A percentile compares a stretch with the other conserved stretches of the same genome.
Conservation (phyloP, 1,140 invertebrate species). For the Aphaenogaster floridana region DNA sequence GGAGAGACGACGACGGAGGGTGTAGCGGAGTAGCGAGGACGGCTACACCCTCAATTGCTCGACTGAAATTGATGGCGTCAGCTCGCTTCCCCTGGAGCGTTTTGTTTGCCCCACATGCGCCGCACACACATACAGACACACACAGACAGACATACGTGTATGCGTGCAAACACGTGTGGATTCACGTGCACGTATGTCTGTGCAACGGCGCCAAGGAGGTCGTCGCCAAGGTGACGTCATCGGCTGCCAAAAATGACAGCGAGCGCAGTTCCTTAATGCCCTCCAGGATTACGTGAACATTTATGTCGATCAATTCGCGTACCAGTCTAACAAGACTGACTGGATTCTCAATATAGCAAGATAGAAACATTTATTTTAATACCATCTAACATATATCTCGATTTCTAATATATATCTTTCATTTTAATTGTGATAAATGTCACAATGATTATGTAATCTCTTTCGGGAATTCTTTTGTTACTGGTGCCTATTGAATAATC, state of each 20-base stretch:
- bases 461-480: background rate
- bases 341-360: background rate
- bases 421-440: background rate
- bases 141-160: too few species aligned
- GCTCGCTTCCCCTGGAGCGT: slow-evolving; percentile 29
- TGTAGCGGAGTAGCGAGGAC: slow-evolving; percentile 5
- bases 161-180: background rate
- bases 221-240: slow-evolving; percentile 62
- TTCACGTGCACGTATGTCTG: background rate
- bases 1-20: slow-evolving; percentile 15
- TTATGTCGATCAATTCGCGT: background rate
- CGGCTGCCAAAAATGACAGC: slow-evolving; percentile 30
- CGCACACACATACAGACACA: background rate
- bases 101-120: slow-evolving; percentile 52
- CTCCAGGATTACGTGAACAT: background rate
- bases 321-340: background rate
- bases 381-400: background rate
- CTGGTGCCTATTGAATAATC: background rate
- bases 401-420: slow-evolving; percentile 1
- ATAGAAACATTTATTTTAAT: background rate
- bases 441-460: background rate
- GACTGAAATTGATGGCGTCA: slow-evolving; percentile 51
- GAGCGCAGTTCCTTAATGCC: background rate
- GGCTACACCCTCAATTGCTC: slow-evolving; percentile 47
- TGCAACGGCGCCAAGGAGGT: slow-evolving; percentile 51